Conservation (phyloP, 2,797 vertebrate species). For the Lutjanus campechanus region DNA sequence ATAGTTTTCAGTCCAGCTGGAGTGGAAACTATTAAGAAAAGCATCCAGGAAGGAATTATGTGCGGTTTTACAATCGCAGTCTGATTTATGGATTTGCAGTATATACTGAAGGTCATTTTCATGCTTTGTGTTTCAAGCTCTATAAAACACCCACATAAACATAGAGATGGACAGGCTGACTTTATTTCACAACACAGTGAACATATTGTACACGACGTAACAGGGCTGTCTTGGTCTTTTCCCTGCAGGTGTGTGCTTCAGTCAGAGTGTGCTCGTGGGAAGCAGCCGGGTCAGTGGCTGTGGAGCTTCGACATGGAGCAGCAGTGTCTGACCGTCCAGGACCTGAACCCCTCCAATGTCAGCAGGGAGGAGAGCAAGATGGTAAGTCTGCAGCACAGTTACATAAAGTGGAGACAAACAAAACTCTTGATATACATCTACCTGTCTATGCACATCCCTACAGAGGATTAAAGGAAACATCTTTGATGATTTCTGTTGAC, state of each 20-base stretch:
- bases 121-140: not conserved
- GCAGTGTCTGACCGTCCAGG: conserved; percentile 89
- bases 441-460: not conserved
- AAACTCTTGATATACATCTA: not conserved
- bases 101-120: not conserved
- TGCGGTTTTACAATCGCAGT: not conserved
- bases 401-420: not conserved
- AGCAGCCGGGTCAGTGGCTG: conserved; percentile 90
- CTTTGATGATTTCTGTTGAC: too few relatives aligned
- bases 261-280: conserved; percentile 88
- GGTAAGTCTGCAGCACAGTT: conserved; percentile 75
- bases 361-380: conserved; percentile 92
- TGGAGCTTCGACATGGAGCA: conserved; percentile 95
- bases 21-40: conserved; percentile 2
- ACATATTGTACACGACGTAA: not conserved
- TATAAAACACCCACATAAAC: too few relatives aligned
- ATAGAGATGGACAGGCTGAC: not conserved
- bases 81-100: not conserved
- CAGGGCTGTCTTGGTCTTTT: not conserved
- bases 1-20: not conserved
- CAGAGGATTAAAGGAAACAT: not conserved
- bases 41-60: not conserved
- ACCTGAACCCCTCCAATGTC: conserved; percentile 91
- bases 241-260: conserved; percentile 90
- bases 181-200: not conserved